A percentile compares a stretch with the other conserved stretches of the same genome.
Conservation (phyloP, 2,888 invertebrate genomes). For the Platynereis dumerilii region DNA sequence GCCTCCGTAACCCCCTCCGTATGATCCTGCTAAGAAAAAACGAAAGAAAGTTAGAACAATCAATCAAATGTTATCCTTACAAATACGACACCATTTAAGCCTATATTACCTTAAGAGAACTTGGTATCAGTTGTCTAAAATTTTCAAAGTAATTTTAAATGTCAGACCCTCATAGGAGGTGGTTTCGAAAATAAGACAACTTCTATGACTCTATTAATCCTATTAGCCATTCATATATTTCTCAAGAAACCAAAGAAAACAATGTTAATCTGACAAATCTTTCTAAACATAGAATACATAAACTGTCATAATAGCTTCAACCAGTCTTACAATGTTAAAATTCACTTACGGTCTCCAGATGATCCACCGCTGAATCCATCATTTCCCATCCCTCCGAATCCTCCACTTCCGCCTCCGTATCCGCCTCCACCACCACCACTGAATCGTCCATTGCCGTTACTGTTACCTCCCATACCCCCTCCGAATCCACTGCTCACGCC, state of each 20-base stretch:
- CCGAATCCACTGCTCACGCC: constrained; percentile 7
- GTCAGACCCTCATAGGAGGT: too few species aligned
- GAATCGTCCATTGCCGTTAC: constrained; percentile 62
- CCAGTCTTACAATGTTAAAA: too few species aligned
- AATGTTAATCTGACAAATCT: too few species aligned
- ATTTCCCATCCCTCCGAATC: background rate
- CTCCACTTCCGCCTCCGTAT: background rate
- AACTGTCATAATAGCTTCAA: too few species aligned
- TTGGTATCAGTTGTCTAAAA: background rate
- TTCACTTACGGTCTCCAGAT: too few species aligned
- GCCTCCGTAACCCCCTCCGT: constrained; percentile 23
- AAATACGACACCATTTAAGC: too few species aligned
- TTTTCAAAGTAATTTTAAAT: background rate
- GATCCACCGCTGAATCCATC: background rate
- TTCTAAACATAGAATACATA: too few species aligned
- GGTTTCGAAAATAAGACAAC: too few species aligned
- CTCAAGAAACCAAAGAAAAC: too few species aligned
- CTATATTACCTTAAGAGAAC: too few species aligned
- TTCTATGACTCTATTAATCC: too few species aligned
- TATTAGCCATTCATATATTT: too few species aligned
- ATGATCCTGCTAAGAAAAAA: constrained; percentile 10
- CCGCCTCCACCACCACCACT: constrained; percentile 51
- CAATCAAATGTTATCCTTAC: background rate
- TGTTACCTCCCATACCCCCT: constrained; percentile 8
- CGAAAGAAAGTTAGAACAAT: background rate